Evolutionary conservation across 2,797 vertebrate genomes (phyloP).

Genomic region (Semaprochilodus insignis): DNA sequence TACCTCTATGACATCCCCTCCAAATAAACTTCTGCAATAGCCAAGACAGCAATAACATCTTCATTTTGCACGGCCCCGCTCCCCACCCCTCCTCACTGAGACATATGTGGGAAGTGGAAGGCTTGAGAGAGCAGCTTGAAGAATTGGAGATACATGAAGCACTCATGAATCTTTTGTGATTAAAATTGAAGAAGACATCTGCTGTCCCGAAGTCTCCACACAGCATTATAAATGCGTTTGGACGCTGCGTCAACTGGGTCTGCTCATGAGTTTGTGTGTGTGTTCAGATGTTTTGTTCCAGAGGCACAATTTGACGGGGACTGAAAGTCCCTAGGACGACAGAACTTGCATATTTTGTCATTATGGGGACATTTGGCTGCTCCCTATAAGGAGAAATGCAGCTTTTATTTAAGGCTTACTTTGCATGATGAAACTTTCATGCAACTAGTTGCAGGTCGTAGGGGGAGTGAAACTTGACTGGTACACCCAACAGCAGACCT

Average conservation of each 20-base stretch:
- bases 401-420: too few relatives aligned
- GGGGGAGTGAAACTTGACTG: too few relatives aligned
- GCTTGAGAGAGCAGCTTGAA: slow-evolving; percentile 31
- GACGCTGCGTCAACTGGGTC: not conserved
- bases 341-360: not conserved
- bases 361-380: not conserved
- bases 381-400: too few relatives aligned
- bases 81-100: not conserved
- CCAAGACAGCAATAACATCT: not conserved
- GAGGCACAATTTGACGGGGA: not conserved
- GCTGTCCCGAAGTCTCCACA: slow-evolving; percentile 50
- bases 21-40: not conserved
- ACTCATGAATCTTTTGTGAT: slow-evolving; percentile 41
- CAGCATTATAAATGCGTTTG: slow-evolving; percentile 50
- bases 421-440: too few relatives aligned
- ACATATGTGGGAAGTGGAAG: not conserved
- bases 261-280: slow-evolving; percentile 13
- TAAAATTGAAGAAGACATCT: slow-evolving; percentile 60
- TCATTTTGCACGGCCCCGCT: not conserved
- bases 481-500: too few relatives aligned
- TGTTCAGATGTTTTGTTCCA: slow-evolving; percentile 9
- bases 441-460: too few relatives aligned
- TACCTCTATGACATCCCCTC: not conserved
- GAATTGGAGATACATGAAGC: slow-evolving; percentile 58
- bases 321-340: not conserved